These are phyloP conservation scores for Stichodactyla mertensii DNA, from an alignment of 64 coral and sea anemone genomes.

Conservation along the genomic window DNA sequence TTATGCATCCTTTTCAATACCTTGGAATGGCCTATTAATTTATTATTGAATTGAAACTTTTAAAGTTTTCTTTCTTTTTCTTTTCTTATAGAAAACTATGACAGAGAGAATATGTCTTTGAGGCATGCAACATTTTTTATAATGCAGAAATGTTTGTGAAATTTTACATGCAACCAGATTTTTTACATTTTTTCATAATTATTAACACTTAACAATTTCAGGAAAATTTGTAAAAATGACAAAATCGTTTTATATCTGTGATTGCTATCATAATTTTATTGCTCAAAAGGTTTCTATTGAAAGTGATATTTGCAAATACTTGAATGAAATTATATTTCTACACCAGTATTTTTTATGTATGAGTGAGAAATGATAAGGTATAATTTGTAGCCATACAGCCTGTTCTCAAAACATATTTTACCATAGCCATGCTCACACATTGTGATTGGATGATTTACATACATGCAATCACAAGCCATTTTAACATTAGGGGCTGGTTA, in stretches of 20 bases:
- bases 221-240: neutral
- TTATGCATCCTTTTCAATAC: too few species aligned
- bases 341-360: neutral
- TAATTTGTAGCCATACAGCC: neutral
- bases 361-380: neutral
- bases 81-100: conserved; percentile 15
- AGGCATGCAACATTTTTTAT: neutral
- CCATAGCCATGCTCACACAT: too few species aligned
- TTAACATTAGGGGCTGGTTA: too few species aligned
- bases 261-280: neutral
- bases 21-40: too few species aligned
- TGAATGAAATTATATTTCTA: neutral
- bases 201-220: neutral
- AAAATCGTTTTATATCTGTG: neutral
- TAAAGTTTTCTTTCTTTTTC: neutral
- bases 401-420: too few species aligned
- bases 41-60: too few species aligned
- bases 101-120: conserved; percentile 26
- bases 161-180: neutral
- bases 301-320: neutral
- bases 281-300: neutral
- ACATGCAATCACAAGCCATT: too few species aligned
- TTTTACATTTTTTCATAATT: neutral
- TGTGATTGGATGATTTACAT: too few species aligned
- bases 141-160: neutral